These are phyloP conservation scores for Forficula auricularia DNA, from an alignment of 1,140 invertebrate species.

Conservation along the genomic window DNA sequence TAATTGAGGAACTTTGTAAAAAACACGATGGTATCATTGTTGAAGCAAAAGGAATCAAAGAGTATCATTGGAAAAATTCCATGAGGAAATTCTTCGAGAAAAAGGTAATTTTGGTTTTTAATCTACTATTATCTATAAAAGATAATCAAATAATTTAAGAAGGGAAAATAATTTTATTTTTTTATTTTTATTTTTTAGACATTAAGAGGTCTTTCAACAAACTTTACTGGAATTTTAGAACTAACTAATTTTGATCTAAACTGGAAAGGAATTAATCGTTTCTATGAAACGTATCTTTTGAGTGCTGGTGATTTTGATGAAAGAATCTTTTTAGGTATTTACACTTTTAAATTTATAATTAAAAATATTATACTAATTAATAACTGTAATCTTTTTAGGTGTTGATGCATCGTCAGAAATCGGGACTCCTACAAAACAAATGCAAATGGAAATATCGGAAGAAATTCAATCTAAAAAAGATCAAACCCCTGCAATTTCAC, in stretches of 20 bases:
- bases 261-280: slow-evolving; percentile 66
- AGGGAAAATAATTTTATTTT: slow-evolving; percentile 14
- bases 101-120: slow-evolving; percentile 31
- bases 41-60: slow-evolving; percentile 79
- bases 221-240: slow-evolving; percentile 51
- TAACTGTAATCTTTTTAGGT: slow-evolving; percentile 18
- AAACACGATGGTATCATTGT: slow-evolving; percentile 59
- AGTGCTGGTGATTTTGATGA: slow-evolving; percentile 92
- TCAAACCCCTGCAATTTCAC: slow-evolving; percentile 7
- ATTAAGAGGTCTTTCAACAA: slow-evolving; percentile 41
- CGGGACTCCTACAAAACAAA: slow-evolving; percentile 38
- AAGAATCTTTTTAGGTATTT: slow-evolving; percentile 70
- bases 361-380: not conserved
- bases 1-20: slow-evolving; percentile 68
- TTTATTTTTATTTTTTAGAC: slow-evolving; percentile 14
- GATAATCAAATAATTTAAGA: not conserved
- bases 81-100: slow-evolving; percentile 66
- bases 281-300: slow-evolving; percentile 81
- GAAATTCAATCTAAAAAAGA: slow-evolving; percentile 27
- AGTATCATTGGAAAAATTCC: slow-evolving; percentile 67
- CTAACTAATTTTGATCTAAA: slow-evolving; percentile 55
- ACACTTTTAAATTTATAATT: slow-evolving; percentile 2
- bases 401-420: slow-evolving; percentile 52
- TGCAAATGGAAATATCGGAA: slow-evolving; percentile 29
- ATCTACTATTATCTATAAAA: slow-evolving; percentile 7